Evolutionary conservation across 2,888 invertebrate species (phyloP).

Genomic region (Erebia ligea): DNA sequence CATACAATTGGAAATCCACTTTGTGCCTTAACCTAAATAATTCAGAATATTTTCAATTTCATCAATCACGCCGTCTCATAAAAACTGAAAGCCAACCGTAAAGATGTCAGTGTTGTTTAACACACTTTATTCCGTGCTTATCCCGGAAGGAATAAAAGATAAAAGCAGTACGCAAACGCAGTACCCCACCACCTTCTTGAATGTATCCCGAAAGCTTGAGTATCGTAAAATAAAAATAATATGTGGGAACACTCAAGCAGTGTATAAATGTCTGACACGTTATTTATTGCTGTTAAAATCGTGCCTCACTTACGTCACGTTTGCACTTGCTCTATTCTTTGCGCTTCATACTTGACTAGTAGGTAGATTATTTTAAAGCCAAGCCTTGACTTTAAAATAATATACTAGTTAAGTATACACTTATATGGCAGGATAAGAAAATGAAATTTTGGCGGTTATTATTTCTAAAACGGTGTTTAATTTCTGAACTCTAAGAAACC

Average conservation of each 20-base stretch:
- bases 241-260: constrained; percentile 50
- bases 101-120: constrained; percentile 7
- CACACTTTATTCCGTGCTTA: neutral
- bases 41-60: neutral
- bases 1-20: neutral
- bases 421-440: too few species aligned
- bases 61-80: neutral
- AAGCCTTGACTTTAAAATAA: too few species aligned
- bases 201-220: constrained; percentile 26
- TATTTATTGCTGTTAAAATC: constrained; percentile 47
- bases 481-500: too few species aligned
- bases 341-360: neutral
- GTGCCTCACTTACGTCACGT: constrained; percentile 3
- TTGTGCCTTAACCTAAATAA: neutral
- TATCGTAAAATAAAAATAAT: constrained; percentile 49
- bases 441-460: too few species aligned
- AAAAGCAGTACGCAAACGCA: constrained; percentile 38
- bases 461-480: too few species aligned
- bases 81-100: neutral
- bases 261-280: constrained; percentile 51
- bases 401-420: too few species aligned
- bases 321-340: neutral
- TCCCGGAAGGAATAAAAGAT: constrained; percentile 43
- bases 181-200: neutral
- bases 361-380: too few species aligned